Conservation (phyloP, 2,113 vertebrate species). For the Brienomyrus brachyistius region DNA sequence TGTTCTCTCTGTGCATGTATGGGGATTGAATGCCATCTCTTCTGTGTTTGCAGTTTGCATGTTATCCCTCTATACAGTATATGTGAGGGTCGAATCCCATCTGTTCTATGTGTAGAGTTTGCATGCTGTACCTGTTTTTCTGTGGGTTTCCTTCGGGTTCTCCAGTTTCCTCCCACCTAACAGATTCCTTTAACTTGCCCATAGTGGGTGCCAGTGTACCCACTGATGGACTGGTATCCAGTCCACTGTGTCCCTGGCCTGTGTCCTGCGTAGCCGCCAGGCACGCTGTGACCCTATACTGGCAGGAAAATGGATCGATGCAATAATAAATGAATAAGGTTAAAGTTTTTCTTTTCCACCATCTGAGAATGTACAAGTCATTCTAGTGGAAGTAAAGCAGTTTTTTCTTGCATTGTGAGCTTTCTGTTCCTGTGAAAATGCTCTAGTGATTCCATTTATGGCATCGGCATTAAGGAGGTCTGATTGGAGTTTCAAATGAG, state of each 20-base stretch:
- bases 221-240: neutral
- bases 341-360: neutral
- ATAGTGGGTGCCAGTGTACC: neutral
- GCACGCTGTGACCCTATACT: neutral
- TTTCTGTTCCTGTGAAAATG: neutral
- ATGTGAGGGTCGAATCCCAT: too few species aligned
- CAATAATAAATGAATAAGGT: neutral
- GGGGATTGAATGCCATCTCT: neutral
- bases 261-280: neutral
- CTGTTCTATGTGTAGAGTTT: neutral
- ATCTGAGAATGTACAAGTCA: neutral
- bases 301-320: neutral
- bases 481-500: constrained; percentile 17
- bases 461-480: neutral
- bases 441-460: neutral
- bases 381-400: neutral
- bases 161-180: neutral
- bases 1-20: neutral
- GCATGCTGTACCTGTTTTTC: neutral
- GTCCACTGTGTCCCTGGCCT: neutral
- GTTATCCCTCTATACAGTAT: too few species aligned
- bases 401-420: neutral
- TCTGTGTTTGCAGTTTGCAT: neutral
- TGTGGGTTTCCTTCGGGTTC: neutral
- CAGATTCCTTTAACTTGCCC: neutral